A percentile compares a stretch with the other conserved stretches of the same genome.
Conservation (phyloP, 2,797 vertebrate genomes). For the Xenentodon cancila region DNA sequence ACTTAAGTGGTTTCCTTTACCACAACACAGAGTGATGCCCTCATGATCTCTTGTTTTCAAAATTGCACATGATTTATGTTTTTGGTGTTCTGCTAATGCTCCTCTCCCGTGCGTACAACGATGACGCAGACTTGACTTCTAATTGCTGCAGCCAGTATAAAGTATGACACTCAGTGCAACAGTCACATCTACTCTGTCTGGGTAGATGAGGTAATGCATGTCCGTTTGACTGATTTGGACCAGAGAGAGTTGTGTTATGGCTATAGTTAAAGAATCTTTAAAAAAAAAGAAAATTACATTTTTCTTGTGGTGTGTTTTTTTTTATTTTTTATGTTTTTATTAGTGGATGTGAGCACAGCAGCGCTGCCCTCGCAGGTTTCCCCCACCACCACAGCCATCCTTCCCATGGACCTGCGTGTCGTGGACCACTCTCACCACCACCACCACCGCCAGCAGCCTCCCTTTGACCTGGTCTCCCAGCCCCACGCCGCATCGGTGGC, state of each 20-base stretch:
- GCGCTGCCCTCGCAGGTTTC: conserved; percentile 75
- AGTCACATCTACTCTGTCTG: conserved; percentile 7
- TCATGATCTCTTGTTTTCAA: conserved; percentile 5
- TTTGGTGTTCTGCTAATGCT: conserved; percentile 43
- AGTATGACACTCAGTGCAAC: conserved; percentile 21
- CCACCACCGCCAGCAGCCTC: conserved; percentile 65
- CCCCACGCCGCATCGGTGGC: conserved; percentile 50
- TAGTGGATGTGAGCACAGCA: conserved; percentile 76
- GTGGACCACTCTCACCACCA: conserved; percentile 67
- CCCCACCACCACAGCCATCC: conserved; percentile 64
- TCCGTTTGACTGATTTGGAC: conserved; percentile 24
- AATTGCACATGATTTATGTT: conserved; percentile 21
- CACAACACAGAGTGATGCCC: neutral
- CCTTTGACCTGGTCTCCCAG: conserved; percentile 68
- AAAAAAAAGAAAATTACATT: neutral
- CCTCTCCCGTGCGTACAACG: conserved; percentile 33
- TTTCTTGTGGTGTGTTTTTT: neutral
- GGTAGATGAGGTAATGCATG: conserved; percentile 2
- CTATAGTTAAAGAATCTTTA: conserved; percentile 3
- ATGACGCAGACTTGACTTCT: conserved; percentile 32
- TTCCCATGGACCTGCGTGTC: conserved; percentile 79
- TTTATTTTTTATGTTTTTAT: neutral
- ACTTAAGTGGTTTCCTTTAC: neutral
- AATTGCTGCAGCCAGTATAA: neutral
- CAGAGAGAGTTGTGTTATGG: conserved; percentile 22